Evolutionary conservation across 2,113 vertebrate species (phyloP), one percentile per base, ranked within the genome.

Genomic region (Ia io): DNA sequence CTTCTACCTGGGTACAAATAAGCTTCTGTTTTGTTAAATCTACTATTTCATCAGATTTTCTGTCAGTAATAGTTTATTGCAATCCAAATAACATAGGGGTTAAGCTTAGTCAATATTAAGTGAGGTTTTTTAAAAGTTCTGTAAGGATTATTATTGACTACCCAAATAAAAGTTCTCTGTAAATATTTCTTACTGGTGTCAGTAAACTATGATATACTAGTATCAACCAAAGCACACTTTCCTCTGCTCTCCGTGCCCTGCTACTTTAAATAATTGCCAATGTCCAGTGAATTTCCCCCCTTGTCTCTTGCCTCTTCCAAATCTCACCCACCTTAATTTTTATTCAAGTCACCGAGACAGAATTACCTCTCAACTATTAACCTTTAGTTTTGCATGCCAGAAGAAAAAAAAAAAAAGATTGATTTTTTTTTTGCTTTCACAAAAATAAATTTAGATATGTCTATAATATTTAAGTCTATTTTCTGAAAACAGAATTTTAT

Each of bases 391-490:
- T 90, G 23, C 6, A 78, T 35, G 8, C 35, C 42, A 88, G 73
- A 88, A 85, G 69, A 6, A 49, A 69, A n/a, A 53, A 69, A n/a
- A 53, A 84, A 77, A 35, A 61, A 84, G 71, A 47, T n/a, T 5
- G 10, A 49, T 80, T 51, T 40, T 49, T 90, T n/a, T 25, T 69
- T 22, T 83, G 40, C 5, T 80, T 73, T 96, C 63, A 63, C 9
- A 88, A 92, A 87, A 90, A 86, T 49, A 44, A 80, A 67, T 23
- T 53, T 89, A 74, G 42, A 63, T 25, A 78, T 56, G 95, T 90
- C 30, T 76, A 4, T 49, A 84, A 67, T 49, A 84, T 84, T 90
- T 77, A 90, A 88, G 84, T 9, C 2, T 47, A n/a, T 53, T 85
- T 88, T 91, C 8, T 59, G 59, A 85, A 92, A 82, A 9, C 17